Evolutionary conservation across 2,888 invertebrate species (phyloP), one percentile per base, ranked within the genome.

Genomic region (Amiota communis): DNA sequence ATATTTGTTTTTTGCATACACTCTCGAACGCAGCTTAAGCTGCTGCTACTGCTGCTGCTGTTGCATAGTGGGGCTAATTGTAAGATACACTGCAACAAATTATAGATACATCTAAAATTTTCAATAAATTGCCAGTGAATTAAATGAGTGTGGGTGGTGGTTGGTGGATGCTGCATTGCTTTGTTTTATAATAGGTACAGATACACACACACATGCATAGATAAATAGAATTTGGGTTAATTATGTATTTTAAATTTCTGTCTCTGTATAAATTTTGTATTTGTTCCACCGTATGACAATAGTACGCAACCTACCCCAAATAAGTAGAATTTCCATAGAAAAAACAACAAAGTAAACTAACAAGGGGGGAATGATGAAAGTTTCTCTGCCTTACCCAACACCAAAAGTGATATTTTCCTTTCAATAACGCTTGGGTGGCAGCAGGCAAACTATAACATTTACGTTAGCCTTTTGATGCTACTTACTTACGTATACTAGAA

Each of bases 11-110:
- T 76, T 48, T 72, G 61, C 75, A 75, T 72, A 74, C 78, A 78
- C 80, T 83, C 36, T 36, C 78, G 78, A 83, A 79, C 77, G 76
- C 77, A 78, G 20, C 59, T 70, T 59, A 70, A 70, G 77, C 36
- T 36, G 36, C 36, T 36, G 36, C 36, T 36, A 6, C 36, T 36
- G 8, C 36, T 36, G 6, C 36, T 36, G 36, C 36, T 36, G 36
- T 69, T 83, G 79, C 80, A 79, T 81, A 84, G 83, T 77, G 77
- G 63, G 77, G 83, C 84, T 82, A 84, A 84, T 83, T 83, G 81
- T 78, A 79, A 78, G 75, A 79, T 73, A 78, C 72, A 65, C 65
- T 65, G 65, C 17, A 46, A 65, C 11, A 65, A 65, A 65, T 48
- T 4, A 17, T 13, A 48, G 15, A 65, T 36, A 36, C 6, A 36